Evolutionary conservation across 2,113 vertebrate genomes (phyloP).

Genomic region (Nipponia nippon): DNA sequence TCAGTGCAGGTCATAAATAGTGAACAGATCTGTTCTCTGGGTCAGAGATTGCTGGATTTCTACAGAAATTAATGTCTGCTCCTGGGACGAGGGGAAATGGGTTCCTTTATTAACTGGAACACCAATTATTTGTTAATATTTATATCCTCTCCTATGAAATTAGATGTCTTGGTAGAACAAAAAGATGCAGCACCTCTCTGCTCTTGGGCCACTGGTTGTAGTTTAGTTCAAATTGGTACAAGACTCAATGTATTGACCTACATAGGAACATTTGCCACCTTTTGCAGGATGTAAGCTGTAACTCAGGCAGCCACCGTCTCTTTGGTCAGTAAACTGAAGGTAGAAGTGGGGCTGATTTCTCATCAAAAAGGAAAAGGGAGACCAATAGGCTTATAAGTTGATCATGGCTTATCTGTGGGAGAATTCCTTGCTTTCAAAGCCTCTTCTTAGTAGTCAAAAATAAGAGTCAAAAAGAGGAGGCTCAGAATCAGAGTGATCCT

Average conservation of each 20-base stretch:
- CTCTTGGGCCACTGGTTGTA: background rate
- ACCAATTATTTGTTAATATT: slow-evolving; percentile 5
- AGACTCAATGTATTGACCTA: background rate
- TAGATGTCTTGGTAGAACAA: background rate
- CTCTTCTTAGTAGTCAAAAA: background rate
- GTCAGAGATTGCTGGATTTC: background rate
- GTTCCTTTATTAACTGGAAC: slow-evolving; percentile 5
- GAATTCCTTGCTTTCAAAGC: background rate
- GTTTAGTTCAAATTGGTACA: background rate
- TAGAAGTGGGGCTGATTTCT: background rate
- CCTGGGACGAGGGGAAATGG: background rate
- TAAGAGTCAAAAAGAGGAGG: background rate
- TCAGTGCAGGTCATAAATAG: background rate
- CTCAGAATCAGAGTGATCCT: background rate
- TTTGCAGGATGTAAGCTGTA: background rate
- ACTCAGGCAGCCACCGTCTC: background rate
- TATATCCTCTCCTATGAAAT: background rate
- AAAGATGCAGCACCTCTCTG: background rate
- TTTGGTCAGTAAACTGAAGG: background rate
- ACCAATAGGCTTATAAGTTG: background rate
- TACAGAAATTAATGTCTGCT: background rate
- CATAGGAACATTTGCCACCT: background rate
- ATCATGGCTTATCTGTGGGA: background rate
- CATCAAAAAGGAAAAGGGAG: background rate
- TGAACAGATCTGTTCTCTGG: background rate